Evolutionary conservation across 2,113 vertebrate genomes (phyloP), one percentile per base, ranked within the genome.

Genomic region (Oncorhynchus tshawytscha): DNA sequence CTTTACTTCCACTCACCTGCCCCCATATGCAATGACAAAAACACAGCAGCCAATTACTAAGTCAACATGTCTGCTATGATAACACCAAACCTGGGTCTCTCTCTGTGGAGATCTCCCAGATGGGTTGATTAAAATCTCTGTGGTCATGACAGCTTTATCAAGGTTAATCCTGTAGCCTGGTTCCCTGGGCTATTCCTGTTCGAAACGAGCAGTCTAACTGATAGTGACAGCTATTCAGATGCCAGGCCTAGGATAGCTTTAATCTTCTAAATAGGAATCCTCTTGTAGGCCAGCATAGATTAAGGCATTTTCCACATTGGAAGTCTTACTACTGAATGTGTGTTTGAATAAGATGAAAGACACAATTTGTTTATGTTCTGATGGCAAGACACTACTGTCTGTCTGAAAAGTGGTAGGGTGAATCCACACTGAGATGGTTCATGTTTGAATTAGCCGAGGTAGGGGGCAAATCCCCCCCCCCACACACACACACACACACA

Each of bases 381-480:
- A 54, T 54, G 51, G 5, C 51, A 54, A 18, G 7, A 64, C 69
- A 81, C 82, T 73, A 64, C 78, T 81, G 48, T 68, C 60, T 20
- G 48, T 71, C 51, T 78, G 25, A 78, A 78, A 54, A 16, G 51
- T 54, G 77, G 66, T 70, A 66, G 24, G 71, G 80, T 82, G 65
- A 78, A 78, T 70, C 78, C 70, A 71, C 54, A 64, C 5, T 6
- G 31, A 77, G 70, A 81, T 76, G 70, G 69, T 39, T 82, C 70
- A 70, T 77, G 69, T 75, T 83, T 81, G 81, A 76, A 82, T 81
- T 79, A 73, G 49, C 60, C 0, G 71, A 31, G 29, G 76, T 57
- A 31, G 18, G 16, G 13, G 2, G 16, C 29, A 31, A 39, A 39
- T 18, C 5, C 34, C 5, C 18, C 27, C 4, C 27, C 15, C 12